Evolutionary conservation across 2,888 invertebrate species (phyloP).

Genomic region (Trisateles emortualis): DNA sequence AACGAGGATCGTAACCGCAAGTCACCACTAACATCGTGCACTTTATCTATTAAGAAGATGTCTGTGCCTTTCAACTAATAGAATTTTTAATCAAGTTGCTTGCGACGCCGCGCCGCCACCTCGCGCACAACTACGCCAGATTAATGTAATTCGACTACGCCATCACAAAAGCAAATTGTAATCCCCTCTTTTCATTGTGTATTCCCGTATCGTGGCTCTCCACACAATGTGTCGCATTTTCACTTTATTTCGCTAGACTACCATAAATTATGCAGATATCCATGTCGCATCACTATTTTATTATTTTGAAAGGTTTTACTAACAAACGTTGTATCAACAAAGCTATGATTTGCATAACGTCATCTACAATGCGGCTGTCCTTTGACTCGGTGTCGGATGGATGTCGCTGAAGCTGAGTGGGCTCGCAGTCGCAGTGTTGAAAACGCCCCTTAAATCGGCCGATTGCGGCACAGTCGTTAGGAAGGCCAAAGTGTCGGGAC

Average conservation of each 20-base stretch:
- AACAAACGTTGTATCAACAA: conserved; percentile 71
- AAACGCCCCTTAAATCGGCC: conserved; percentile 80
- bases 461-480: conserved; percentile 85
- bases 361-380: conserved; percentile 68
- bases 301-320: conserved; percentile 62
- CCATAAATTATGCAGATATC: conserved; percentile 50
- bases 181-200: conserved; percentile 81
- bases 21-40: conserved; percentile 65
- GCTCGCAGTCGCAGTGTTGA: conserved; percentile 64
- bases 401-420: conserved; percentile 66
- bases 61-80: conserved; percentile 85
- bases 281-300: conserved; percentile 51
- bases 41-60: conserved; percentile 82
- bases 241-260: conserved; percentile 60
- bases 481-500: conserved; percentile 84
- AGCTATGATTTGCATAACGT: conserved; percentile 72
- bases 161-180: conserved; percentile 86
- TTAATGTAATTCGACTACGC: conserved; percentile 86
- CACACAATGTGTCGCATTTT: conserved; percentile 73
- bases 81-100: conserved; percentile 86
- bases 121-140: conserved; percentile 77
- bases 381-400: conserved; percentile 64
- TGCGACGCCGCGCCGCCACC: conserved; percentile 74
- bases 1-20: conserved; percentile 48
- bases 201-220: conserved; percentile 74